Base-by-base conservation (phyloP, 2,888 invertebrate species). In the Sarcophaga subvicina region DNA sequence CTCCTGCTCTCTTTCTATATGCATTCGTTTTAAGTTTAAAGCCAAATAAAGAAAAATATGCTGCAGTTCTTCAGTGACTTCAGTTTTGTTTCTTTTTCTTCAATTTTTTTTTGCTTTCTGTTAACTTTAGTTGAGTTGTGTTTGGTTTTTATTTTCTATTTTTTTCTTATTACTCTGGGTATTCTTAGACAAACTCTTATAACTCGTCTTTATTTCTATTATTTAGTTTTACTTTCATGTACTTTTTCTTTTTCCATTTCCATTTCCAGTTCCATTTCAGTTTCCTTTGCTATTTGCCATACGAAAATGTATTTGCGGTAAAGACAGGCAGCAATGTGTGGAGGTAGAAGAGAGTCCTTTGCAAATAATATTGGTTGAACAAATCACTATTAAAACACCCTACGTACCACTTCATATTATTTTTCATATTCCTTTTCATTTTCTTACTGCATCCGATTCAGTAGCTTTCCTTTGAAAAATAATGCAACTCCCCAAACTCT, bases 301-400 rank as follows among this genome's bases (percentile, higher is more conserved):
- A 62, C 60, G 45, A 60, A 69, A 78, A 60, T 60, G 25, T 17
- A 14, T 54, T 14, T 54, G 54, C 54, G 10, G 37, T 37, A 54
- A 54, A 54, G 1, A 5, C 54, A 54, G 12, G 37, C 37, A 37
- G 37, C 37, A 37, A 12, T 11, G 49, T 25, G 37, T 59, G 11
- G n/a, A 20, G 37, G 37, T 4, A 4, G 37, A 76, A 54, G 54
- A 59, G 47, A 73, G 2, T 77, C 80, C 49, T 78, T 78, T 73
- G 75, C 70, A 87, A 73, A 83, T 83, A 69, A 70, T 83, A 83
- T 83, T 87, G 1, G 78, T 75, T 80, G 78, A 87, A 83, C 73
- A 81, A 83, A 83, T 87, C 83, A 80, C 73, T 83, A 49, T 80
- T 64, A 80, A 83, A 63, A 64, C 59, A 77, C 64, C 72, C 11